phyloP scores from a whole-genome alignment of 2,113 vertebrate genomes.

The Apeltes quadracus region DNA sequence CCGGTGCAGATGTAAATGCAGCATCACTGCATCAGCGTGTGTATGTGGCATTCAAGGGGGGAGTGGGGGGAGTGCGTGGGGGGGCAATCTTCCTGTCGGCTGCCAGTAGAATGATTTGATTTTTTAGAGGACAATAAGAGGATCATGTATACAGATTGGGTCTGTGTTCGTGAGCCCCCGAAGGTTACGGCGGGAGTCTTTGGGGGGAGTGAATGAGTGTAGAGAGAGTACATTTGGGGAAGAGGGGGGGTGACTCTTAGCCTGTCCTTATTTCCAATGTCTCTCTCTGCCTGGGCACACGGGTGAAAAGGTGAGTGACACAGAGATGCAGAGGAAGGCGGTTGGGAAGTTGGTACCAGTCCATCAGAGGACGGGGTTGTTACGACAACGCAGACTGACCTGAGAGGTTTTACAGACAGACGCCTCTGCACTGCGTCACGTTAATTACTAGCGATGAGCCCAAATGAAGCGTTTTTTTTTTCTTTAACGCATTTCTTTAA shows the following conservation, averaged over 20 bases:
- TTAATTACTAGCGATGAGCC: conserved; percentile 16
- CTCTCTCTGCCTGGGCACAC: conserved; percentile 42
- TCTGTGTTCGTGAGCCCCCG: conserved; percentile 63
- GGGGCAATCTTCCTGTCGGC: conserved; percentile 66
- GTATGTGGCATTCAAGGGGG: conserved; percentile 40
- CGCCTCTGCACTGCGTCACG: conserved; percentile 17
- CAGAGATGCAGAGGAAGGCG: conserved; percentile 11
- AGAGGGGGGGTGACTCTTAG: conserved; percentile 21
- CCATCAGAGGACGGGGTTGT: conserved; percentile 26
- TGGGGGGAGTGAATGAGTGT: background rate
- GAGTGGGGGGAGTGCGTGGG: background rate
- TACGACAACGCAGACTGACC: conserved; percentile 34
- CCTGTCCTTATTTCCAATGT: conserved; percentile 62
- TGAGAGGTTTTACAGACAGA: conserved; percentile 12
- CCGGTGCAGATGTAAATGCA: conserved; percentile 28
- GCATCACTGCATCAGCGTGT: conserved; percentile 9
- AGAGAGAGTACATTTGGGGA: background rate
- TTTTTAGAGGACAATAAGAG: conserved; percentile 64
- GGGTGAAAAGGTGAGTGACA: conserved; percentile 42
- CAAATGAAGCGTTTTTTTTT: background rate
- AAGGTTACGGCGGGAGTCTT: conserved; percentile 67
- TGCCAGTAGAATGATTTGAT: conserved; percentile 67
- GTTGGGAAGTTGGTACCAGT: conserved; percentile 31
- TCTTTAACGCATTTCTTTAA: background rate
- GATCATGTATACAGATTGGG: conserved; percentile 71